Evolutionary conservation across 2,797 vertebrate species (phyloP), one percentile per base, ranked within the genome.

Genomic region (Notoglanidium macrostoma): DNA sequence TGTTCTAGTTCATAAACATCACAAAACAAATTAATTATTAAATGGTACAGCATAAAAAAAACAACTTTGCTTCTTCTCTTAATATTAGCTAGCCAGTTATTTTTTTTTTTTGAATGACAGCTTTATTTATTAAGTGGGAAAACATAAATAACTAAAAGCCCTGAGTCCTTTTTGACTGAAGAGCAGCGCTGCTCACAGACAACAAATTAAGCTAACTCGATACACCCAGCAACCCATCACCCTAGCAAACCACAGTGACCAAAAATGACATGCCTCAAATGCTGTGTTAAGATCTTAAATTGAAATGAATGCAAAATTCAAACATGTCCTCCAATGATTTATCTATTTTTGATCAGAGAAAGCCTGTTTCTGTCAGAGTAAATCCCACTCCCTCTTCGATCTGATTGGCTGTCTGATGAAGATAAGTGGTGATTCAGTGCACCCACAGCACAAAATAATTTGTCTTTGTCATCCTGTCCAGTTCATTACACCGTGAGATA

Each of bases 351-450:
- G 81, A 83, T 83, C 81, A 83, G 63, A 83, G 63, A 83, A 83
- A 83, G 81, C 46, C 81, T 83, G 81, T 83, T 83, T 68, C 63
- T 68, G 63, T 67, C 81, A 83, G 63, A 68, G 63, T 54, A 68
- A 83, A 83, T 83, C 81, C 46, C 63, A 68, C 81, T 51, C 63
- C n/a, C 81, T 68, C 81, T 83, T 83, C 63, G 81, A 83, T 83
- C 81, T 83, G 81, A 83, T 83, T 83, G 81, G 81, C 46, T 83
- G 81, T 83, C 81, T 83, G 81, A 83, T 83, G 81, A 83, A 83
- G 81, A 83, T 83, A 83, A 83, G 81, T 83, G 81, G 81, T 35
- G 81, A 83, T 67, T 83, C 81, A 83, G 81, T 67, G 81, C 81
- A 83, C 63, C 46, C 63, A 83, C 81, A 54, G 81, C 81, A 83